Conservation (phyloP, 2,888 invertebrate species). For the Marronus borbonicus region DNA sequence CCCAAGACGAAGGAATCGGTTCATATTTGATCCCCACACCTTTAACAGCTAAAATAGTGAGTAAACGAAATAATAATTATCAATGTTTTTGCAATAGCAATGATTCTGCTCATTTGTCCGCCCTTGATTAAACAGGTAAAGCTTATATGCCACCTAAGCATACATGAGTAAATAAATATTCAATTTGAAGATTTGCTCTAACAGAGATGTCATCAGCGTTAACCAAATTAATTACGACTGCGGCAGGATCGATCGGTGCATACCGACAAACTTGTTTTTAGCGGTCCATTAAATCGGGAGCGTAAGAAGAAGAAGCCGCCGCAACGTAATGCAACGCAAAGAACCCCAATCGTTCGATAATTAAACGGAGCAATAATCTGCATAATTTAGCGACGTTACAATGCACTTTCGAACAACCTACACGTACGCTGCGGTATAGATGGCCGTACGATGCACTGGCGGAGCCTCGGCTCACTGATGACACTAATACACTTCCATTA, state of each 20-base stretch:
- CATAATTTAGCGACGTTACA: conserved; percentile 56
- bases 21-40: too few relatives aligned
- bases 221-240: neutral
- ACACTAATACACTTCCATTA: conserved; percentile 43
- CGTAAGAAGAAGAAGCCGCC: neutral
- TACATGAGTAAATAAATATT: too few relatives aligned
- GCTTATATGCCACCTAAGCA: neutral
- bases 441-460: neutral
- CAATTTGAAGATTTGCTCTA: neutral
- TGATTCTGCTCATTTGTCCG: too few relatives aligned
- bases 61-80: too few relatives aligned
- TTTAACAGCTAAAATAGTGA: too few relatives aligned
- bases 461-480: neutral
- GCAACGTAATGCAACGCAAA: neutral
- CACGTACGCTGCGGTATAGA: neutral
- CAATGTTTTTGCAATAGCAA: too few relatives aligned
- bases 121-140: neutral
- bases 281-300: neutral
- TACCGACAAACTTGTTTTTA: conserved; percentile 6
- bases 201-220: neutral
- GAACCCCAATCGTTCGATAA: conserved; percentile 45
- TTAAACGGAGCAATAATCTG: conserved; percentile 57
- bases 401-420: conserved; percentile 1
- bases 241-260: neutral
- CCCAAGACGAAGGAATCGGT: too few relatives aligned